A percentile compares a stretch with the other conserved stretches of the same genome.
phyloP scores from a whole-genome alignment of 2,888 invertebrate species.

The Pimpla rufipes region DNA sequence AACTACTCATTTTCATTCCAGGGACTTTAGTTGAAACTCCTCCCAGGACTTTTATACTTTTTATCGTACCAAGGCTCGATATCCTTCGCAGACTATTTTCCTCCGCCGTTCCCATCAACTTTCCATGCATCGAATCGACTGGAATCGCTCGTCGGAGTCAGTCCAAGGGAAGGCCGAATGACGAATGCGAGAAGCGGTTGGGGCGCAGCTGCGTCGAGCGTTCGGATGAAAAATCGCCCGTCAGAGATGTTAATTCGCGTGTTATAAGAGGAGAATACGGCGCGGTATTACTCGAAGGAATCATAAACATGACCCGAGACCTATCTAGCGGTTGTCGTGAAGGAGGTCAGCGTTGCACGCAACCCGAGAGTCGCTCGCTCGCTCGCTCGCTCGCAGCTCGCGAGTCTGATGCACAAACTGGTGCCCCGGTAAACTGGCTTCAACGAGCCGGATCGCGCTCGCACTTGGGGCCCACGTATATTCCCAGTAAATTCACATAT shows the following conservation, averaged over 20 bases:
- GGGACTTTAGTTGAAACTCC: too few species aligned
- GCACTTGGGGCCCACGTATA: slow-evolving; percentile 33
- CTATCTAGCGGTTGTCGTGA: slow-evolving; percentile 75
- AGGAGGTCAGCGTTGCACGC: slow-evolving; percentile 79
- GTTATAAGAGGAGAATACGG: slow-evolving; percentile 2
- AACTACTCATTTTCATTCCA: too few species aligned
- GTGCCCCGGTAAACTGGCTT: slow-evolving; percentile 20
- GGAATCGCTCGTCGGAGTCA: neutral
- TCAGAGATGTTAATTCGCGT: slow-evolving; percentile 39
- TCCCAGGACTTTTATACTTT: too few species aligned
- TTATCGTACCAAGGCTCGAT: too few species aligned
- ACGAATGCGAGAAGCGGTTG: slow-evolving; percentile 2
- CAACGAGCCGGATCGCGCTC: slow-evolving; percentile 19
- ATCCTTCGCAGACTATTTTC: too few species aligned
- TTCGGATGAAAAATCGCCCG: slow-evolving; percentile 27
- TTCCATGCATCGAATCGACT: neutral
- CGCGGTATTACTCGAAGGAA: slow-evolving; percentile 45
- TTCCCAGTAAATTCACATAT: slow-evolving; percentile 44
- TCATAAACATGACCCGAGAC: slow-evolving; percentile 61
- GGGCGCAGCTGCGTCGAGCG: neutral
- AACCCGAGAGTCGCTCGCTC: slow-evolving; percentile 48
- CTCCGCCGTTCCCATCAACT: neutral
- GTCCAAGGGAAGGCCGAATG: slow-evolving; percentile 8
- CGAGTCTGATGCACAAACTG: slow-evolving; percentile 26
- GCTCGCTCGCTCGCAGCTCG: slow-evolving; percentile 14